Base-by-base conservation (phyloP, 2,113 vertebrate genomes). In the Xenopus borealis region DNA sequence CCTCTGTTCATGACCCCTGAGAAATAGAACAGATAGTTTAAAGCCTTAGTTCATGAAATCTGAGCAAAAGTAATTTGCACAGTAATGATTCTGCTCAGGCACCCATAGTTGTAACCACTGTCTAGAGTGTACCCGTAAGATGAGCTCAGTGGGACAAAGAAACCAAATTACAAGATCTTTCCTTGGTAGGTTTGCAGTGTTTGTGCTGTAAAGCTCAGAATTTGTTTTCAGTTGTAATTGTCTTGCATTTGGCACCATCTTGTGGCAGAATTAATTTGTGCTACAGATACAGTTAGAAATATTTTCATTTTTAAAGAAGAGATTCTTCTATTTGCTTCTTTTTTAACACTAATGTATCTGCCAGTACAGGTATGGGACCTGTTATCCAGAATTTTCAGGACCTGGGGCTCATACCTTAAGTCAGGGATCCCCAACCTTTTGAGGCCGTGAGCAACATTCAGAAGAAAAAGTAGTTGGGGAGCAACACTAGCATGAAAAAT, bases 171-270 rank as follows among this genome's bases (percentile, higher is more conserved):
- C 67, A 76, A 70, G 66, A 76, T 76, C 66, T 76, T 76, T 57
- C 66, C 67, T 67, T 76, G 62, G 66, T 19, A 76, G 74, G 67
- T 76, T 69, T 63, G 57, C 58, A 57, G 40, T 55, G 58, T 62
- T 55, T 76, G 67, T 64, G 66, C 67, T 76, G 59, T 55, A 76
- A 69, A 30, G 66, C 1, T 0, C n/a, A n/a, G n/a, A n/a, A n/a
- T n/a, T 0, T 1, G 5, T 65, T 14, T 59, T 68, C 40, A 19
- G 69, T 61, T 50, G 3, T 14, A n/a, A 16, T n/a, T 7, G 19
- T 82, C 78, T 79, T 46, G 33, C 80, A 86, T 86, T 63, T 91
- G 82, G 69, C 86, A 85, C 91, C 91, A 90, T 85, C 91, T 86
- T 66, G 88, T 88, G 91, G 86, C 58, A 50, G 13, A 50, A 50